Base-by-base conservation (phyloP, 2,797 vertebrate genomes). In the Pygocentrus nattereri region DNA sequence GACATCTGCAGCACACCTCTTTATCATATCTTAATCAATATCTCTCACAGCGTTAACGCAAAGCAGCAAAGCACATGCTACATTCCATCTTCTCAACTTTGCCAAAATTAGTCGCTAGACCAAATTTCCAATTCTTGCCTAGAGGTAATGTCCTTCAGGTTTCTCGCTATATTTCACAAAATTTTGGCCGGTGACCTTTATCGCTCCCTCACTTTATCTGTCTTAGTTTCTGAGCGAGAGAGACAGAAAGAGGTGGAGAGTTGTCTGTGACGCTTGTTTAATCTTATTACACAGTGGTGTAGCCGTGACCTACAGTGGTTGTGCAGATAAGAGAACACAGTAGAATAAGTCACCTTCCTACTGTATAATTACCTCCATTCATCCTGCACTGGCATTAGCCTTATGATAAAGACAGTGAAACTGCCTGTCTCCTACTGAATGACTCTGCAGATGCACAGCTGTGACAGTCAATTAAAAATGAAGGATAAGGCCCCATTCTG, bases 401-500 rank as follows among this genome's bases (percentile, higher is more conserved):
- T 90, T 91, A 94, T 93, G 91, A 95, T 94, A 86, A 88, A 94
- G 89, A 90, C 90, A 88, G 88, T 90, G 90, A 93, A 93, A 92
- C 87, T 90, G 88, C 88, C 91, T 88, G 88, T 93, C 92, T 91
- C 88, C 65, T 76, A 89, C 88, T 88, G 86, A 89, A 91, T 89
- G 88, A 90, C 93, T 88, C 90, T 90, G 89, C 85, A 92, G 88
- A 92, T 89, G 90, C 91, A 86, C 86, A 88, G 85, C 87, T 78
- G 85, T 93, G 93, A 93, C 93, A 94, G 93, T 93, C 93, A 94
- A 95, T 95, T 95, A 94, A 94, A 94, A 94, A 94, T 92, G 92
- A 93, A 93, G 92, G 87, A 94, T 94, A 94, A 92, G 90, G 86
- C 88, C 83, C 84, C 81, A 87, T 84, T 86, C 85, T 78, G 58